These are phyloP conservation scores for Kuschelorhynchus macadamiae DNA, from an alignment of 2,888 invertebrate species.

Conservation along the genomic window DNA sequence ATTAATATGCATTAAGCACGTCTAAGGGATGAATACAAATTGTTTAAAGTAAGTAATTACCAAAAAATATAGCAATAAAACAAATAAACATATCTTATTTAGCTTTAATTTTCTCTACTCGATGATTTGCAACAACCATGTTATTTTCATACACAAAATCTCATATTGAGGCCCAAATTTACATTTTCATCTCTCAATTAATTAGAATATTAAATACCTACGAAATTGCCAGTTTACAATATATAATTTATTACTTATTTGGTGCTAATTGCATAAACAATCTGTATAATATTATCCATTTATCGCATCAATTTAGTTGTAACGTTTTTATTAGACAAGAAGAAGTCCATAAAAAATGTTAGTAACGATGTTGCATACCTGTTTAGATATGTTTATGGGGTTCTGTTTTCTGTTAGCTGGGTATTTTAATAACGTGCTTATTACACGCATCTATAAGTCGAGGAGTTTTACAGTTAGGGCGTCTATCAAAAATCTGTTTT, in stretches of 20 bases:
- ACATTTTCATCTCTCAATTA: slow-evolving; percentile 5
- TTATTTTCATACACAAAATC: no score
- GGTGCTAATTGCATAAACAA: slow-evolving; percentile 20
- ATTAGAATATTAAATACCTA: slow-evolving; percentile 4
- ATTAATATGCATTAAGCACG: no score
- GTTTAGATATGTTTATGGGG: slow-evolving; percentile 25
- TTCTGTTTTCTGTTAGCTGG: slow-evolving; percentile 28
- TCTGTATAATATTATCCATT: slow-evolving; percentile 13
- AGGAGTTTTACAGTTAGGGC: not conserved
- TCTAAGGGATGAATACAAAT: no score
- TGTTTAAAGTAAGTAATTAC: no score
- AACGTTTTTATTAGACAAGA: slow-evolving; percentile 20
- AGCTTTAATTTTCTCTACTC: no score
- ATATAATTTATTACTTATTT: slow-evolving; percentile 7
- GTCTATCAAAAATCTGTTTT: no score
- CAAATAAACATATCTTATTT: no score
- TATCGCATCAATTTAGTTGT: slow-evolving; percentile 15
- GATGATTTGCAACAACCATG: no score
- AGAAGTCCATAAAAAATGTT: slow-evolving; percentile 10
- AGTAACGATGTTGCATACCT: slow-evolving; percentile 13
- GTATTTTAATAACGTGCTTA: slow-evolving; percentile 13
- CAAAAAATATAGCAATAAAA: no score
- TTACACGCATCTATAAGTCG: no score
- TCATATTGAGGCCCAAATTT: not conserved
- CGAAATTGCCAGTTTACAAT: not conserved